These are phyloP conservation scores for Harpagoxenus sublaevis DNA, from an alignment of 2,888 invertebrate species.

Conservation along the genomic window DNA sequence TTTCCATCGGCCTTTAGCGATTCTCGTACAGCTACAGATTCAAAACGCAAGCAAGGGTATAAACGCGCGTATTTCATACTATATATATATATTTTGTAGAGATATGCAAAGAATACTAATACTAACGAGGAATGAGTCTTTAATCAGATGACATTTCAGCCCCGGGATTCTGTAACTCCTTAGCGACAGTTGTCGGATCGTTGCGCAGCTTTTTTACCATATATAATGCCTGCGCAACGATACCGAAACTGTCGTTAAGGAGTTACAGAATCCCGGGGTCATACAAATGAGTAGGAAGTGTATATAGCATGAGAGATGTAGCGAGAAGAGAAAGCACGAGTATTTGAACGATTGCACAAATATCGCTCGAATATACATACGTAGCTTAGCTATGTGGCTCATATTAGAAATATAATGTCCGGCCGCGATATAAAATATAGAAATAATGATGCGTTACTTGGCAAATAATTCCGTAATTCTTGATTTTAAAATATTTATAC, in stretches of 20 bases:
- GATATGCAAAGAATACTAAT: background rate
- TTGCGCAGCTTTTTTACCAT: too few species aligned
- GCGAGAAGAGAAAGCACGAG: background rate
- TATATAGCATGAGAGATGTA: too few species aligned
- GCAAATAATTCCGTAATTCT: slow-evolving; percentile 1
- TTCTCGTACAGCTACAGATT: slow-evolving; percentile 81
- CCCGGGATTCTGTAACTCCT: too few species aligned
- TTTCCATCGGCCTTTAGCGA: slow-evolving; percentile 83
- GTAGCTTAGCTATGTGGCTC: too few species aligned
- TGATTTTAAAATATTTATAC: slow-evolving; percentile 10
- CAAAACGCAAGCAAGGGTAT: background rate
- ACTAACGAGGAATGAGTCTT: too few species aligned
- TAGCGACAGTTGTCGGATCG: too few species aligned
- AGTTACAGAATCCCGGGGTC: too few species aligned
- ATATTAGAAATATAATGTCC: background rate
- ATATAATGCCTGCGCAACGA: too few species aligned
- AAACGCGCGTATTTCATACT: background rate
- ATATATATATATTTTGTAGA: background rate
- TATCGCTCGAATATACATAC: too few species aligned
- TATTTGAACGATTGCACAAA: background rate
- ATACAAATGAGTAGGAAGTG: too few species aligned
- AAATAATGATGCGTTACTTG: background rate
- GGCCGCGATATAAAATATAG: background rate
- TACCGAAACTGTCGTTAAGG: too few species aligned
- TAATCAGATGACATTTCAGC: too few species aligned